Conservation (phyloP, 2,888 invertebrate species). For the Phorcus lineatus region DNA sequence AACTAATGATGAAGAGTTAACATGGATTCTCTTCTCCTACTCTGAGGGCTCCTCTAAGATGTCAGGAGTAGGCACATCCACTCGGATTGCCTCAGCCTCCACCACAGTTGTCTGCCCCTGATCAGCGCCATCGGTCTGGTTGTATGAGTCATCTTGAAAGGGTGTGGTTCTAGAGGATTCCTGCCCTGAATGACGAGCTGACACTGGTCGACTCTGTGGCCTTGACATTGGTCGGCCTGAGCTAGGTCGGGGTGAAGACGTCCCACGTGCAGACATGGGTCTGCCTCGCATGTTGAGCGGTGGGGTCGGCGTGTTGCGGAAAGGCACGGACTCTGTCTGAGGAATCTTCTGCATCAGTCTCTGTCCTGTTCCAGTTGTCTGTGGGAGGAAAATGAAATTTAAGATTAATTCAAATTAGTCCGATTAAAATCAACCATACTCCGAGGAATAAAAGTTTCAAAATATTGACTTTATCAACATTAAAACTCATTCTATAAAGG, state of each 20-base stretch:
- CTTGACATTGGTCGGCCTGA: neutral
- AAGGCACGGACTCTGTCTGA: neutral
- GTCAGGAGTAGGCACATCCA: neutral
- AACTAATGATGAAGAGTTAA: neutral
- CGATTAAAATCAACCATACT: too few species aligned
- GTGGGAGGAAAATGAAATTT: neutral
- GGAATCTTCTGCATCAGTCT: neutral
- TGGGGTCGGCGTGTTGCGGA: neutral
- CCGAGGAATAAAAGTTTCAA: too few species aligned
- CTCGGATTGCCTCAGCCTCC: neutral
- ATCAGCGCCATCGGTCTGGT: neutral
- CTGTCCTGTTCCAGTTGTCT: too few species aligned
- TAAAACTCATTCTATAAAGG: too few species aligned
- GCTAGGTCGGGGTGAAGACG: neutral
- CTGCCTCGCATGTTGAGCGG: neutral
- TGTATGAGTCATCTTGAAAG: neutral
- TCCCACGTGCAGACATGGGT: neutral
- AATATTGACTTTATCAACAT: too few species aligned
- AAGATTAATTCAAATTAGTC: too few species aligned
- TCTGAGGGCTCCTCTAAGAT: neutral
- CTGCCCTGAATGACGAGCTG: neutral
- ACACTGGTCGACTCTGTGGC: neutral
- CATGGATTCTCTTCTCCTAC: neutral
- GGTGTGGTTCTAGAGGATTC: neutral
- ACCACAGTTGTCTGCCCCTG: conserved; percentile 8